Conservation (phyloP, 1,140 invertebrate genomes). For the Caerostris darwini region DNA sequence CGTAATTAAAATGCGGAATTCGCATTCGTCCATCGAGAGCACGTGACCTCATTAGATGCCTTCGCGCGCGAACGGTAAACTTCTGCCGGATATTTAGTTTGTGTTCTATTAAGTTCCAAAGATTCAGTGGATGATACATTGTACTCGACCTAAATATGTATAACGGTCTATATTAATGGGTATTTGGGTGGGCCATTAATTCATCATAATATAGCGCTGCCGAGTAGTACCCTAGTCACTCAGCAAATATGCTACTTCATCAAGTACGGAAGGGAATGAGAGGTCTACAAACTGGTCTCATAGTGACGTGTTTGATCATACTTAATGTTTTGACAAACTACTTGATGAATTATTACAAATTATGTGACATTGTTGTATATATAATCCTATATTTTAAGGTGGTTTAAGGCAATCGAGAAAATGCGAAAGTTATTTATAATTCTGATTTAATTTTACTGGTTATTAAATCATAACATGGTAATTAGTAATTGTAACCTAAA, state of each 20-base stretch:
- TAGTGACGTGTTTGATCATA: too few relatives aligned
- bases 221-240: not conserved
- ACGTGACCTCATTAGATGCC: constrained; percentile 56
- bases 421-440: too few relatives aligned
- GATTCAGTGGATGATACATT: not conserved
- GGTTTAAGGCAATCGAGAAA: too few relatives aligned
- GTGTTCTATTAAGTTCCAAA: not conserved
- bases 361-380: too few relatives aligned
- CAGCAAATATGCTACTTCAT: not conserved
- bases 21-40: constrained; percentile 60
- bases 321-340: too few relatives aligned
- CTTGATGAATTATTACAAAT: too few relatives aligned
- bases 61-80: not conserved
- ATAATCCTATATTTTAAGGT: too few relatives aligned
- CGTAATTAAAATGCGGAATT: not conserved
- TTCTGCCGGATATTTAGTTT: not conserved
- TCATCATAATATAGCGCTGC: not conserved
- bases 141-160: constrained; percentile 18
- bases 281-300: too few relatives aligned
- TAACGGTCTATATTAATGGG: not conserved
- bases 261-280: not conserved
- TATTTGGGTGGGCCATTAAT: not conserved
- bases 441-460: too few relatives aligned
- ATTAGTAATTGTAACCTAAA: too few relatives aligned
- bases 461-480: too few relatives aligned